These are phyloP conservation scores for Hippasteria phrygiana DNA, from an alignment of 53 echinoderm and acorn worm genomes.

Conservation along the genomic window DNA sequence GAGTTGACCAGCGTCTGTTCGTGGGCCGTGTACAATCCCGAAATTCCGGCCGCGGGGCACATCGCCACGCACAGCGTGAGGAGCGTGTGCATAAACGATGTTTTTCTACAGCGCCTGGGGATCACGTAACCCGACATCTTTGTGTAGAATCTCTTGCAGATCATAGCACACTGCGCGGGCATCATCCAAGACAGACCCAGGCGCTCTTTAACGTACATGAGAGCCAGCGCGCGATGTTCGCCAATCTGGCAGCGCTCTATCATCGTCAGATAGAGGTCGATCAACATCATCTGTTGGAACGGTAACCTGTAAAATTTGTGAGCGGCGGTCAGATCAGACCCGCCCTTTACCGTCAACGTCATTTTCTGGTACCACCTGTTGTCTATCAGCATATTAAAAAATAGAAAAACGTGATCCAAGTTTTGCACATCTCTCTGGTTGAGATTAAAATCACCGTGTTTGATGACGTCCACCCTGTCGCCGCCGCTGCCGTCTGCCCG, in stretches of 20 bases:
- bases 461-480: no score
- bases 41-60: conserved; percentile 31
- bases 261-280: conserved; percentile 5
- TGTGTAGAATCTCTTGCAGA: conserved; percentile 2
- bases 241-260: conserved; percentile 7
- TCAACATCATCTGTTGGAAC: conserved; percentile 39
- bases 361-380: background rate
- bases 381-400: conserved; percentile 12
- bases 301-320: conserved; percentile 4
- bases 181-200: background rate
- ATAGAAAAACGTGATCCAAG: conserved; percentile 23
- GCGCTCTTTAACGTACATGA: conserved; percentile 4
- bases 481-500: no score
- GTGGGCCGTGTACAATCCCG: conserved; percentile 25
- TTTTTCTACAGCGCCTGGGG: conserved; percentile 33
- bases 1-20: background rate
- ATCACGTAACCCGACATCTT: conserved; percentile 33
- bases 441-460: background rate
- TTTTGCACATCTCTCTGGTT: background rate
- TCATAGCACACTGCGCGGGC: background rate
- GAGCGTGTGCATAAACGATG: conserved; percentile 19
- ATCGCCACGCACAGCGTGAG: background rate
- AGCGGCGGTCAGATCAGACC: background rate
- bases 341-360: background rate
- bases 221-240: background rate